Evolutionary conservation across 1,140 invertebrate species (phyloP), one percentile per base, ranked within the genome.

Genomic region (Asbolus verrucosus): DNA sequence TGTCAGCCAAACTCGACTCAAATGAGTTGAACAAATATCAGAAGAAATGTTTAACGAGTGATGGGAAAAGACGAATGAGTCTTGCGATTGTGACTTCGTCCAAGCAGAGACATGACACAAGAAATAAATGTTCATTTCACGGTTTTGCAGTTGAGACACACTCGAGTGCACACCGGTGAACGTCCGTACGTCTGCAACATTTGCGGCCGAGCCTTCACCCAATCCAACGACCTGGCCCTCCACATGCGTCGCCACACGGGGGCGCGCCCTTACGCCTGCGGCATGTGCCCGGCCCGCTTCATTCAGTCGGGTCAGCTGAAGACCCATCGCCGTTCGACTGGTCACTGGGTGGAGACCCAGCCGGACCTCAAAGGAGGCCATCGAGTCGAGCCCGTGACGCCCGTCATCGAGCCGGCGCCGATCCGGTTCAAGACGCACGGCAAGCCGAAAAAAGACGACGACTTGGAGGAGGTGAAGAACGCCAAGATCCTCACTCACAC

Each of bases 151-250:
- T 66, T 81, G 16, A 50, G 81, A 21, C 81, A 82, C 67, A 81
- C 79, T 14, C 65, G 81, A 41, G 81, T 82, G 1, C 81, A 82
- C 67, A 78, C 82, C 79, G 85, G 81, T 11, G 83, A 85, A 76
- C 81, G 80, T 19, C 82, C 81, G 0, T 86, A 81, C 67, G 70
- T 77, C 13, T 87, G 85, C 54, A 79, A 81, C 31, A 75, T 81
- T 16, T 83, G 82, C 59, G 77, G 79, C 9, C 74, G 82, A 8
- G 78, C 80, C 1, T 83, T 82, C 67, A 82, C 82, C 1, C 82
- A 83, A 72, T 82, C 81, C 1, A 83, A 83, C 66, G 82, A 83
- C 77, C 71, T 83, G 11, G 75, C 81, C 2, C 70, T 82, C 11
- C 82, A 83, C 46, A 83, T 81, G 80, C 73, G 81, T 0, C 73